Conservation (phyloP, 2,797 vertebrate species). For the Botia kubotai region DNA sequence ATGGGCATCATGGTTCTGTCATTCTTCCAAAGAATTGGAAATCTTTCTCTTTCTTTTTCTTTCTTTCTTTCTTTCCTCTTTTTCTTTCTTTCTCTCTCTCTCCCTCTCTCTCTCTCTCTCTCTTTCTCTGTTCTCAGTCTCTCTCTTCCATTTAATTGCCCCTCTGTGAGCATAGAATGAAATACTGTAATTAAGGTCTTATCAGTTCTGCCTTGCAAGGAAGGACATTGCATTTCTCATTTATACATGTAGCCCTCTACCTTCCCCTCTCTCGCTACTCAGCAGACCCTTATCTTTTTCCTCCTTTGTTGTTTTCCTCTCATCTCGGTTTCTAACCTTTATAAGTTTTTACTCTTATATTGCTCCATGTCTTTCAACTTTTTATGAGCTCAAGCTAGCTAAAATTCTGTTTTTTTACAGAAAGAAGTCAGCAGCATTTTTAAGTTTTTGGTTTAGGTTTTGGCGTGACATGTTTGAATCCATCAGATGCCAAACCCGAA, state of each 20-base stretch:
- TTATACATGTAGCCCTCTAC: constrained; percentile 61
- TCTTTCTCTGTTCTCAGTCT: constrained; percentile 58
- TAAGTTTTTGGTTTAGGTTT: background rate
- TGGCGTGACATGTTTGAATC: background rate
- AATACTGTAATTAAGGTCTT: constrained; percentile 81
- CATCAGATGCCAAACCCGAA: no score
- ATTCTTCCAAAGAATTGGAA: constrained; percentile 27
- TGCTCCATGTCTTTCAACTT: constrained; percentile 15
- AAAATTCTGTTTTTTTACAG: constrained; percentile 16
- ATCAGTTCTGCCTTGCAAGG: constrained; percentile 74
- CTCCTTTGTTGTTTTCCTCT: constrained; percentile 60
- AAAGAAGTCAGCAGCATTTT: background rate
- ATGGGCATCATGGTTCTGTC: constrained; percentile 67
- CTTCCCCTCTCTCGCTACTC: constrained; percentile 55
- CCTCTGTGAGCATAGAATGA: constrained; percentile 73
- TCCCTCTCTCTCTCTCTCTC: constrained; percentile 53
- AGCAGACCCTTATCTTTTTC: constrained; percentile 52
- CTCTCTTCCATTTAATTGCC: constrained; percentile 73
- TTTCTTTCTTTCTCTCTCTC: constrained; percentile 42
- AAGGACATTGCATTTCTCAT: constrained; percentile 67
- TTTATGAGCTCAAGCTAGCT: constrained; percentile 14
- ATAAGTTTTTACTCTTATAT: constrained; percentile 34
- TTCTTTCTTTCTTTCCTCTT: constrained; percentile 34
- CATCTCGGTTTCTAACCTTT: constrained; percentile 54
- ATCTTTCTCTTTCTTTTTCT: background rate